Base-by-base conservation (phyloP, 2,797 vertebrate species). In the Lemur catta region DNA sequence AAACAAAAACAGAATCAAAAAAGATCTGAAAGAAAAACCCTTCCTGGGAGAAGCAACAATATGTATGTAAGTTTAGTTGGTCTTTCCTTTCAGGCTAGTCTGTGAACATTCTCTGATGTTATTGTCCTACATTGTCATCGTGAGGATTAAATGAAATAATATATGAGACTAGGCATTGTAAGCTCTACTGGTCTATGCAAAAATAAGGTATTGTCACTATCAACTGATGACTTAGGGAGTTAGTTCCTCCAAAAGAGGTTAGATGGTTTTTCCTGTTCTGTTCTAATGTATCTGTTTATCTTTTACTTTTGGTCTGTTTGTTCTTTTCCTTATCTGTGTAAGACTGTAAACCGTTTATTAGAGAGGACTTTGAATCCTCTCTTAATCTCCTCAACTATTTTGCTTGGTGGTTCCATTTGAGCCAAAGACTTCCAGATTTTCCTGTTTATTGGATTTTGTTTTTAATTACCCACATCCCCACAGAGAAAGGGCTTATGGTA, bases 291-390 rank as follows among this genome's bases (percentile, higher is more conserved):
- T 71, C 72, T 87, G n/a, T 91, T 95, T 89, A 63, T 75, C 46
- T 92, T 87, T 88, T 50, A 74, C 17, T 28, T 46, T 41, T 78
- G 61, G 15, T n/a, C 38, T 74, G 11, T 82, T 30, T 85, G 48
- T 74, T 87, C 59, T 63, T 91, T 86, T 92, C 80, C 52, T 67
- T 89, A 89, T 93, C 67, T 76, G 5, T 30, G 12, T 50, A 79
- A 74, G 35, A 72, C 6, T 63, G 9, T 92, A 61, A 94, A 92
- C 38, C 67, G 41, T 78, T 92, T 86, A 72, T 89, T 72, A 93
- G 48, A 18, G 59, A 84, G 78, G 74, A 95, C 57, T 96, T 95
- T 75, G 85, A 94, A 48, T 92, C 41, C 87, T 84, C 15, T 43
- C 46, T 75, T 38, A 24, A 63, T 87, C 67, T 17, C 3, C 6